phyloP scores from a whole-genome alignment of 2,113 vertebrate species.

The Actinemys pallida region DNA sequence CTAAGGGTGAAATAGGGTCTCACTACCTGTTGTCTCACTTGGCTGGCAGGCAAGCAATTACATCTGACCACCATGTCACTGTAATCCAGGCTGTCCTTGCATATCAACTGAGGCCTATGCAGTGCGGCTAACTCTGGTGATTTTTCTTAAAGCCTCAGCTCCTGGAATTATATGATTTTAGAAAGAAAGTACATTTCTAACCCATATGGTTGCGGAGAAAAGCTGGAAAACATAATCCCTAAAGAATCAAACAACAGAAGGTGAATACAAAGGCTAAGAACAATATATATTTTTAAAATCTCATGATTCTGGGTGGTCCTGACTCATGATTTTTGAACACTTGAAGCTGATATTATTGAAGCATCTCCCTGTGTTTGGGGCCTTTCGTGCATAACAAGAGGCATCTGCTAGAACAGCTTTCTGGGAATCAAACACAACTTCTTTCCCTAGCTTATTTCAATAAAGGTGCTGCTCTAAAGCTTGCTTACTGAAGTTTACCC shows the following conservation, averaged over 20 bases:
- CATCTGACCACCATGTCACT: background rate
- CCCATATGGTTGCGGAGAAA: background rate
- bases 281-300: conserved; percentile 2
- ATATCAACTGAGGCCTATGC: too few species aligned
- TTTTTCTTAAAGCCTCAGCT: background rate
- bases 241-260: background rate
- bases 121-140: background rate
- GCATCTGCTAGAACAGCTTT: background rate
- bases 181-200: background rate
- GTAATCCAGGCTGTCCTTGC: background rate
- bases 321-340: background rate
- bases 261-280: conserved; percentile 34
- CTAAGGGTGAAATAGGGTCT: background rate
- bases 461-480: conserved; percentile 65
- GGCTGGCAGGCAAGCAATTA: background rate
- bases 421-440: conserved; percentile 5
- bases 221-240: background rate
- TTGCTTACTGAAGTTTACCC: conserved; percentile 53
- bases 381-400: background rate
- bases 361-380: conserved; percentile 8
- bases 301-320: background rate
- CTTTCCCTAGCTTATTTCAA: background rate
- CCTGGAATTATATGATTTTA: background rate
- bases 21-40: background rate
- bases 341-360: background rate